These are phyloP conservation scores for Temnopleurus reevesii DNA, from an alignment of 53 echinoderm and acorn worm species.

Conservation along the genomic window DNA sequence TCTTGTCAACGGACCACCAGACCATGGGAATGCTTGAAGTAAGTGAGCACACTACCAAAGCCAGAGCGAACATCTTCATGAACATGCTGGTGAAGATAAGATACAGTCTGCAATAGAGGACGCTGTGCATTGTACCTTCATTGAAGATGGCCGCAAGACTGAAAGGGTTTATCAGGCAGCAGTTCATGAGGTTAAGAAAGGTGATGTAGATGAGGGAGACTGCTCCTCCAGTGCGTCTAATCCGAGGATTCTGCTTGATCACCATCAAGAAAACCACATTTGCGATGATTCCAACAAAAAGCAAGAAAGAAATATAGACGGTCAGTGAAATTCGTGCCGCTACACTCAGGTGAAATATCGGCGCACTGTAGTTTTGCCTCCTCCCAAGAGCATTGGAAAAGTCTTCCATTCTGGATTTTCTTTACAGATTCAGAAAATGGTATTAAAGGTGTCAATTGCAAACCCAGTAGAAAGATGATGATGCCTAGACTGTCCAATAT, in stretches of 20 bases:
- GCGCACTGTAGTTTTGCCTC: background rate
- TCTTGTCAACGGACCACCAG: background rate
- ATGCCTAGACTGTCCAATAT: too few relatives aligned
- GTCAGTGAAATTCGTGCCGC: background rate
- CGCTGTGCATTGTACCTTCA: background rate
- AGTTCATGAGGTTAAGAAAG: background rate
- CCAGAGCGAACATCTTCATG: background rate
- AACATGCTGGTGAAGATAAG: background rate
- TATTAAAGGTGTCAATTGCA: too few relatives aligned
- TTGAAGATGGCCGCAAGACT: background rate
- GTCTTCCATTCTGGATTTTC: background rate
- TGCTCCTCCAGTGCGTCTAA: background rate
- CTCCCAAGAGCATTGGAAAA: background rate
- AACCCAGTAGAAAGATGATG: too few relatives aligned
- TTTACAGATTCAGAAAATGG: too few relatives aligned
- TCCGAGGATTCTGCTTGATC: background rate
- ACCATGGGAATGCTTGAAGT: background rate
- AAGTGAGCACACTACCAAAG: background rate
- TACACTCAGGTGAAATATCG: background rate
- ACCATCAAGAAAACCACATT: background rate
- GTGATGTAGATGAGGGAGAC: background rate
- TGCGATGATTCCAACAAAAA: background rate
- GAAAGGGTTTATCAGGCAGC: conserved; percentile 15
- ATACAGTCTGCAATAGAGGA: conserved; percentile 15
- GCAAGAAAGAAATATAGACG: background rate